Percentiles rank a stretch among this genome's conserved stretches.
These are phyloP conservation scores for Eupithecia insigniata DNA, from an alignment of 2,888 invertebrate genomes.

Conservation along the genomic window DNA sequence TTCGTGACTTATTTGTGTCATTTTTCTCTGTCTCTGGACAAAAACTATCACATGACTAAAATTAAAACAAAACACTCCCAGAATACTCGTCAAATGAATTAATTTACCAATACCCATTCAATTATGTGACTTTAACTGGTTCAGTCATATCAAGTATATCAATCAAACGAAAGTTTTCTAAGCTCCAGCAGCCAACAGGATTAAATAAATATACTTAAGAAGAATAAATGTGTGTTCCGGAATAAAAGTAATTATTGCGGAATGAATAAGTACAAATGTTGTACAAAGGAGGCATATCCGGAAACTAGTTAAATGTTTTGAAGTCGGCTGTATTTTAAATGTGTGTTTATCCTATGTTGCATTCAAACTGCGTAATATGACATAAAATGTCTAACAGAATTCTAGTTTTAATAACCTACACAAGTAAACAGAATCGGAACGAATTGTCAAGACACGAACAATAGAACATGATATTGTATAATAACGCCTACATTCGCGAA, in stretches of 20 bases:
- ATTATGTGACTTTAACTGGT: neutral
- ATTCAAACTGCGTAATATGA: constrained; percentile 16
- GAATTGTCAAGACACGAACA: constrained; percentile 63
- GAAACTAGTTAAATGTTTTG: neutral
- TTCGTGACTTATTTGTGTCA: neutral
- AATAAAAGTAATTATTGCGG: neutral
- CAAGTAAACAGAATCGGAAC: constrained; percentile 48
- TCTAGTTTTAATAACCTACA: constrained; percentile 40
- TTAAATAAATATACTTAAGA: neutral
- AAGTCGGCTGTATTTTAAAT: neutral
- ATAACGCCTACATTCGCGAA: constrained; percentile 58
- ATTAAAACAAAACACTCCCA: neutral
- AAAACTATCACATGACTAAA: neutral
- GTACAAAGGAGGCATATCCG: neutral
- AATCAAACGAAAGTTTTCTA: neutral
- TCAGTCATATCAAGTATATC: neutral
- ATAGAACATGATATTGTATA: constrained; percentile 58
- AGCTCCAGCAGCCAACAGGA: neutral
- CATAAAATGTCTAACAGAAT: constrained; percentile 36
- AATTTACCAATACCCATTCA: neutral
- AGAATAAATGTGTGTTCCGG: neutral
- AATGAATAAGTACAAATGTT: constrained; percentile 1
- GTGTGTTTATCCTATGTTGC: neutral
- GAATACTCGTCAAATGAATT: neutral
- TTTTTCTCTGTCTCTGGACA: neutral